phyloP scores from a whole-genome alignment of 2,888 invertebrate species.

The Melolontha melolontha region DNA sequence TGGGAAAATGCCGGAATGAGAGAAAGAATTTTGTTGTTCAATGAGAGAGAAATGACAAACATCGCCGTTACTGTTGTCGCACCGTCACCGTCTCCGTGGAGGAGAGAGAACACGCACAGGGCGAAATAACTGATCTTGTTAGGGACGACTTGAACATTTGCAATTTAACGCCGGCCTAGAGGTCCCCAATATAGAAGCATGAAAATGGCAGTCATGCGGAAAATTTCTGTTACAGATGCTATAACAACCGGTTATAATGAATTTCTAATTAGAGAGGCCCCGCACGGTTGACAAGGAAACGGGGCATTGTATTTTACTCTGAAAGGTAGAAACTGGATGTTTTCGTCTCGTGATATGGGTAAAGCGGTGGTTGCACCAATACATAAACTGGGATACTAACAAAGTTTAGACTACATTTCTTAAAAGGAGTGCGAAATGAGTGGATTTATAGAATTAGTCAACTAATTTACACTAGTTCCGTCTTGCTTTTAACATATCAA shows the following conservation, averaged over 20 bases:
- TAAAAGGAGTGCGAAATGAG: too few species aligned
- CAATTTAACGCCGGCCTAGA: slow-evolving; percentile 46
- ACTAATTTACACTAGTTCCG: too few species aligned
- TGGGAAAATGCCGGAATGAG: too few species aligned
- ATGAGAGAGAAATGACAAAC: neutral
- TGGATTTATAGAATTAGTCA: too few species aligned
- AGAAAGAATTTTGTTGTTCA: too few species aligned
- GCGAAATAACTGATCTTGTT: slow-evolving; percentile 55
- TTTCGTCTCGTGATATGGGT: too few species aligned
- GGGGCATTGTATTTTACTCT: neutral
- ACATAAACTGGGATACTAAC: too few species aligned
- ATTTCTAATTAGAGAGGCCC: slow-evolving; percentile 58
- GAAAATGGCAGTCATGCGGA: slow-evolving; percentile 56
- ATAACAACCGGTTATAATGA: slow-evolving; percentile 59
- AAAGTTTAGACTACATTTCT: too few species aligned
- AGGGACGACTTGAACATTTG: slow-evolving; percentile 55
- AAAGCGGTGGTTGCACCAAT: too few species aligned
- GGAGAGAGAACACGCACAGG: slow-evolving; percentile 40
- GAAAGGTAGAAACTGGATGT: too few species aligned
- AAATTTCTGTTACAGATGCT: slow-evolving; percentile 59
- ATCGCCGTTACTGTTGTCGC: slow-evolving; percentile 2
- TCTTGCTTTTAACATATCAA: too few species aligned
- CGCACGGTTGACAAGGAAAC: slow-evolving; percentile 53
- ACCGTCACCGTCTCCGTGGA: slow-evolving; percentile 40
- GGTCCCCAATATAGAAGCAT: neutral